Percentiles rank a stretch among this genome's conserved stretches.
These are phyloP conservation scores for Craniophora ligustri DNA, from an alignment of 2,888 invertebrate genomes.

Conservation along the genomic window DNA sequence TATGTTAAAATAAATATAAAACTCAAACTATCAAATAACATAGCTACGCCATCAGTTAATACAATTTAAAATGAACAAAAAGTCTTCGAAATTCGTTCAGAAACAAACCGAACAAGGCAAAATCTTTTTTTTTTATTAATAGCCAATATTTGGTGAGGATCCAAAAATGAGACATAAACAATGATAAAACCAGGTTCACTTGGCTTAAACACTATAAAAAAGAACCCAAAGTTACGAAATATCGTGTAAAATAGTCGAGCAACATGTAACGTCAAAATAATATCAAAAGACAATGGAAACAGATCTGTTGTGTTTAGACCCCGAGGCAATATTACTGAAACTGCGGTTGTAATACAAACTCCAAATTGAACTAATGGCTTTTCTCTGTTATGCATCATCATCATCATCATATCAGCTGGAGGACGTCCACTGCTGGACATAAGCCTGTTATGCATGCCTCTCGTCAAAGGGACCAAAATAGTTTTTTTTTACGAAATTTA, in stretches of 20 bases:
- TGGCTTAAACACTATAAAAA: slow-evolving; percentile 2
- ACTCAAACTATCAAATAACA: too few relatives aligned
- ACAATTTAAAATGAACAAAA: too few relatives aligned
- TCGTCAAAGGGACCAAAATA: slow-evolving; percentile 44
- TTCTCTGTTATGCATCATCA: slow-evolving; percentile 37
- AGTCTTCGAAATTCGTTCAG: too few relatives aligned
- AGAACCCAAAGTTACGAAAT: slow-evolving; percentile 12
- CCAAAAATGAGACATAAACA: slow-evolving; percentile 23
- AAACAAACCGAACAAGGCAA: too few relatives aligned
- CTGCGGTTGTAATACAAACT: slow-evolving; percentile 44
- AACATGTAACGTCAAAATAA: slow-evolving; percentile 23
- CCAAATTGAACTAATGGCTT: slow-evolving; percentile 52
- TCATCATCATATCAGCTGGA: too few relatives aligned
- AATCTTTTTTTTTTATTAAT: too few relatives aligned
- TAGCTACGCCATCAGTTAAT: too few relatives aligned
- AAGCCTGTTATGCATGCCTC: slow-evolving; percentile 27
- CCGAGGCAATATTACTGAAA: slow-evolving; percentile 20
- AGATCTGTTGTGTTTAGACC: slow-evolving; percentile 24
- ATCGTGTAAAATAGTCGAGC: slow-evolving; percentile 22
- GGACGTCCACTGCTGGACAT: too few relatives aligned
- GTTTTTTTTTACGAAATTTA: slow-evolving; percentile 43
- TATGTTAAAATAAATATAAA: too few relatives aligned
- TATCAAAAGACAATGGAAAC: slow-evolving; percentile 29
- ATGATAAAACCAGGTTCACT: background rate
- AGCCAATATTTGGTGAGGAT: slow-evolving; percentile 20